phyloP scores from a whole-genome alignment of 2,113 vertebrate species.

The Phylloscopus trochiloides region DNA sequence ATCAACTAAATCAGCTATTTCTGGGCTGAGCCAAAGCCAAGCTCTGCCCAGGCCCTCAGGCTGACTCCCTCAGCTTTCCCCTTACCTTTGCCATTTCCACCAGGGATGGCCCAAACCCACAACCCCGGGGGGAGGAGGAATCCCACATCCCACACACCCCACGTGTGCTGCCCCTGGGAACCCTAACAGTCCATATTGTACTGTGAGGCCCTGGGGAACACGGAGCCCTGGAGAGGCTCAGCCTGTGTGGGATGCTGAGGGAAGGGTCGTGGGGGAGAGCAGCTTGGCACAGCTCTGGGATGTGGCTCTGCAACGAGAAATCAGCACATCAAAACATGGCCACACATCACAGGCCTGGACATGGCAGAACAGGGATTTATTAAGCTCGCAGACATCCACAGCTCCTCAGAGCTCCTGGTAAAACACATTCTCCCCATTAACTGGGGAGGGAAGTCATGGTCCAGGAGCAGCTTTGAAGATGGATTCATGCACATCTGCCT shows the following conservation, averaged over 20 bases:
- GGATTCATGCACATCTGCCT: background rate
- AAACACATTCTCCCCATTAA: background rate
- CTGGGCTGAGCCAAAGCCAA: background rate
- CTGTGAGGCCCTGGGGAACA: background rate
- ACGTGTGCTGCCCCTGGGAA: background rate
- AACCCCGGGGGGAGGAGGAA: background rate
- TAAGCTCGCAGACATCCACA: background rate
- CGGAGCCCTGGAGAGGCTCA: background rate
- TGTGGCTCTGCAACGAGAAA: background rate
- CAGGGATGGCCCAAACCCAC: background rate
- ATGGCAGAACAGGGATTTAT: background rate
- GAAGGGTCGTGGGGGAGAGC: background rate
- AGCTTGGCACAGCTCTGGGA: background rate
- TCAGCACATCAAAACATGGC: background rate
- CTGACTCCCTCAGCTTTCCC: background rate
- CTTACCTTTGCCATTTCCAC: background rate
- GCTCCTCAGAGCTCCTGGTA: background rate
- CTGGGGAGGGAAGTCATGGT: background rate
- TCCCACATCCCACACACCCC: background rate
- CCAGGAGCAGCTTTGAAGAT: background rate
- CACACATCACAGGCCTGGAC: background rate
- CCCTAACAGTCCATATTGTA: background rate
- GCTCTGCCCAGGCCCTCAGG: background rate
- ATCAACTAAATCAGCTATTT: background rate
- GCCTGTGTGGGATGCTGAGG: background rate